These are phyloP conservation scores for Orientallactaga bullata DNA, from an alignment of 2,113 vertebrate genomes.

Conservation along the genomic window DNA sequence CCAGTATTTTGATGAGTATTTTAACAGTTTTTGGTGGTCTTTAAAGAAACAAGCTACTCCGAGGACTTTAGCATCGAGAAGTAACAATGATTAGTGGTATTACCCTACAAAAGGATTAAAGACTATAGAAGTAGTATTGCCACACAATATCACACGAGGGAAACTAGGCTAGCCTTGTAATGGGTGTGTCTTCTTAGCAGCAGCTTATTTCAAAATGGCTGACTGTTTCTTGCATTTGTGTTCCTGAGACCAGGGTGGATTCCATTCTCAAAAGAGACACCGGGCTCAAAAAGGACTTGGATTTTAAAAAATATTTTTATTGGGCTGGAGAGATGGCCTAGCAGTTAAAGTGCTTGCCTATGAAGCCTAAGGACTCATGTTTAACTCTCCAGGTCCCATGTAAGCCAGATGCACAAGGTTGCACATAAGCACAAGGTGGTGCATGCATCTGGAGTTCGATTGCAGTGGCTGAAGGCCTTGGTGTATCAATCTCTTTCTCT, in stretches of 20 bases:
- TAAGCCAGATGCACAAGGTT: too few relatives aligned
- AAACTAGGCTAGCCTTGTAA: constrained; percentile 51
- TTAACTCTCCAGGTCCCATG: too few relatives aligned
- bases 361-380: too few relatives aligned
- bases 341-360: too few relatives aligned
- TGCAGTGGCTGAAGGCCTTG: too few relatives aligned
- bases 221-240: constrained; percentile 8
- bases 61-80: constrained; percentile 38
- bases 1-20: constrained; percentile 16
- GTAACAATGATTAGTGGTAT: constrained; percentile 45
- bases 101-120: constrained; percentile 9
- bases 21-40: constrained; percentile 37
- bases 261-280: constrained; percentile 40
- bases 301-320: not conserved
- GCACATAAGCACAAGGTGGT: too few relatives aligned
- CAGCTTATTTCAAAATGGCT: constrained; percentile 3
- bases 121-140: not conserved
- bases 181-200: not conserved
- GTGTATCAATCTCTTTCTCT: too few relatives aligned
- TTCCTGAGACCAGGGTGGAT: not conserved
- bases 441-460: too few relatives aligned
- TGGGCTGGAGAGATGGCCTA: too few relatives aligned
- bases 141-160: not conserved
- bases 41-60: constrained; percentile 36
- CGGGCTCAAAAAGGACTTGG: constrained; percentile 15